Base-by-base conservation (phyloP, 2,888 invertebrate genomes). In the Drosophila meridionalis region DNA sequence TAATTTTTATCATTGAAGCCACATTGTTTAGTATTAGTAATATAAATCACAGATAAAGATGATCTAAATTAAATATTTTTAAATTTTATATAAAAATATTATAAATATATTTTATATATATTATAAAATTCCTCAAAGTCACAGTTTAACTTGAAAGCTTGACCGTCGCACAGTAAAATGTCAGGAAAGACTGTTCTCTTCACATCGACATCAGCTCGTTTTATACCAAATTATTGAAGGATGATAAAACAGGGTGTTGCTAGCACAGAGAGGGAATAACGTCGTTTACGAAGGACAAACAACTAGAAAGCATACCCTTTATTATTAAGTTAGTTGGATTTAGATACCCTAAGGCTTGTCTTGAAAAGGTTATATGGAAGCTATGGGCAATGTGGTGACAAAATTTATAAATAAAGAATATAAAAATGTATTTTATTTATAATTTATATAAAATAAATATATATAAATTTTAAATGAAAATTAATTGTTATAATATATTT, bases 171-270 rank as follows among this genome's bases (percentile, higher is more conserved):
- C 73, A 56, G 11, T 20, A 30, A 53, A 67, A 40, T 38, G 52
- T 60, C 48, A n/a, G 50, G 36, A 36, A 50, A 48, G 59, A 82
- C 82, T 82, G 82, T 43, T 43, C 32, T 12, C 7, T 63, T 59
- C 43, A 59, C 30, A n/a, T 26, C 34, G 50, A 48, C 14, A n/a
- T 12, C 42, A 26, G 47, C 52, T 67, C 70, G 45, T 78, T 82
- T 82, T 82, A 82, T 82, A 82, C 62, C 56, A 43, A 34, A 58
- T 53, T 5, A 20, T n/a, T 36, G 30, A 32, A 43, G 43, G 28
- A 34, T 40, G 42, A 34, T 52, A 28, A 67, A 69, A 84, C 82
- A 82, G 82, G 82, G 82, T 84, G 82, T 36, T 47, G n/a, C 12
- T 20, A 59, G 38, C 32, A 56, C 32, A 56, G 38, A 38, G 20